A percentile compares a stretch with the other conserved stretches of the same genome.
Conservation (phyloP, 2,113 vertebrate species). For the Bubo bubo region DNA sequence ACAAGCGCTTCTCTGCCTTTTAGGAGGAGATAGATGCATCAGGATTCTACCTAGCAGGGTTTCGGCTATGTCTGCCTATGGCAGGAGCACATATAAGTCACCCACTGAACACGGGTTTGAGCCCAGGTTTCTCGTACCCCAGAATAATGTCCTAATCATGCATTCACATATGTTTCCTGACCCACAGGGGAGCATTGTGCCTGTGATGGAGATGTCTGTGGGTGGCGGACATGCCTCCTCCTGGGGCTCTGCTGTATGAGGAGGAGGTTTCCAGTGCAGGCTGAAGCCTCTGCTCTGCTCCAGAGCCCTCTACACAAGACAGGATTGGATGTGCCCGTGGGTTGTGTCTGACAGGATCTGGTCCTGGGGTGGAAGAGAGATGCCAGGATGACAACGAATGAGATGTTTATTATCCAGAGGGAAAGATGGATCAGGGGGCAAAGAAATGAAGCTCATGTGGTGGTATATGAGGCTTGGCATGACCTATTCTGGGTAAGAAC, state of each 20-base stretch:
- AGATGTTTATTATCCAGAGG: not conserved
- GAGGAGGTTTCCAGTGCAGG: not conserved
- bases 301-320: not conserved
- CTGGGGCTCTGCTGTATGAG: not conserved
- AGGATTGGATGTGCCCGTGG: no score
- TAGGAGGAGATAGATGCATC: not conserved
- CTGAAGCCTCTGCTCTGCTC: not conserved
- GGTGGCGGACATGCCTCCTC: accelerated
- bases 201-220: not conserved
- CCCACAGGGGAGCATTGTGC: not conserved
- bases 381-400: not conserved
- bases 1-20: not conserved
- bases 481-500: not conserved
- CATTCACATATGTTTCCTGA: accelerated
- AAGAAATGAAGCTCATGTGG: not conserved
- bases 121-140: not conserved
- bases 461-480: not conserved
- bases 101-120: not conserved
- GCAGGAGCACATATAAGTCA: not conserved
- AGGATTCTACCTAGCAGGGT: not conserved
- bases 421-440: not conserved
- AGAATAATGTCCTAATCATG: not conserved
- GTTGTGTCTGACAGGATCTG: not conserved
- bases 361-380: not conserved
- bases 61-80: not conserved